Base-by-base conservation (phyloP, 2,888 invertebrate genomes). In the Crocallis elinguaria region DNA sequence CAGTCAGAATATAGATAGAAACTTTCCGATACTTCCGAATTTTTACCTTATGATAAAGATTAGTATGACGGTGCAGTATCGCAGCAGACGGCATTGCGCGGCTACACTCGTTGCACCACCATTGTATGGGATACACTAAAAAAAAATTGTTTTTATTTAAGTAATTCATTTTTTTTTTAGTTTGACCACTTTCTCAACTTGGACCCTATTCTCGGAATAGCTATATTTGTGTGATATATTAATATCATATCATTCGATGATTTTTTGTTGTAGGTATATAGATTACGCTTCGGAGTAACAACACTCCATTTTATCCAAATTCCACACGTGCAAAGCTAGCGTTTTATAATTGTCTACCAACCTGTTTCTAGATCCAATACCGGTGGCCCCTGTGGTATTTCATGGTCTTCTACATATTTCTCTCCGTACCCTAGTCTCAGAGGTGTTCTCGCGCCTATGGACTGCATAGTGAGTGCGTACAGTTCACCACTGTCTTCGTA, bases 391-490 rank as follows among this genome's bases (percentile, higher is more conserved):
- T 54, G 25, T 1, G 68, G 67, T 12, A 84, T 57, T 1, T 69
- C 60, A 59, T 79, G 73, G 0, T 59, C 57, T 37, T 73, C 66
- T 1, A 73, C 76, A 56, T 85, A 86, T 19, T 67, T 66, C 51
- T 73, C 73, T 48, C 82, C 78, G 39, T 85, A 86, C 0, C 86
- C 86, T 4, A 86, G 57, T 35, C 57, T 57, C n/a, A 86, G 62
- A 0, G 73, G 71, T 9, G 64, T 74, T 29, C 81, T 67, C 0
- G 74, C 62, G n/a, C 67, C 57, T 36, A 86, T 55, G 0, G 67
- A 33, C 16, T 72, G 69, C 0, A 72, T 69, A 0, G 84, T 79
- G 0, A 84, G 59, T 0, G 71, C 80, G 64, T 72, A 86, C 9
- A 86, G 54, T 23, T 80, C 66, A 27, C 68, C 59, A 11, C 72